A percentile compares a stretch with the other conserved stretches of the same genome.
phyloP scores from a whole-genome alignment of 2,888 invertebrate species.

The Macaria liturata region DNA sequence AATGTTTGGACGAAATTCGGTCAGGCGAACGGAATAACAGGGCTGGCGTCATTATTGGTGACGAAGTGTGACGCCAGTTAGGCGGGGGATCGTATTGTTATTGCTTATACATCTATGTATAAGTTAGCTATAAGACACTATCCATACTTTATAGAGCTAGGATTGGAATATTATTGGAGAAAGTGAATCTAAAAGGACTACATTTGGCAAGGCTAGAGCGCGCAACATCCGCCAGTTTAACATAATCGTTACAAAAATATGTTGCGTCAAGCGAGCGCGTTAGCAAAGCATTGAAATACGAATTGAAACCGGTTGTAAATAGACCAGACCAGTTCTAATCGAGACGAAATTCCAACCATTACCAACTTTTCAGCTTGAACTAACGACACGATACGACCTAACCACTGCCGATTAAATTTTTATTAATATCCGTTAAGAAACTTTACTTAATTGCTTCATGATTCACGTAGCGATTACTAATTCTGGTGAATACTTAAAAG shows the following conservation, averaged over 20 bases:
- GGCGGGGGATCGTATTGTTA: constrained; percentile 10
- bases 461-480: constrained; percentile 17
- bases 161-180: constrained; percentile 6
- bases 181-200: constrained; percentile 43
- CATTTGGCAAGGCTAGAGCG: constrained; percentile 38
- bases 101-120: neutral
- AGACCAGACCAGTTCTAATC: constrained; percentile 35
- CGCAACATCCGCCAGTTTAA: constrained; percentile 44
- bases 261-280: constrained; percentile 36
- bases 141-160: neutral
- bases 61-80: constrained; percentile 26
- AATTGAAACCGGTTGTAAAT: constrained; percentile 35
- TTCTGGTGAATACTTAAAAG: constrained; percentile 3
- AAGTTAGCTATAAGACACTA: neutral
- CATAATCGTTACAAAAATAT: constrained; percentile 38
- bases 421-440: constrained; percentile 15
- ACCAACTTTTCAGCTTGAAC: constrained; percentile 2
- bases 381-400: constrained; percentile 1
- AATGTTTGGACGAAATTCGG: constrained; percentile 37
- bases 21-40: constrained; percentile 35
- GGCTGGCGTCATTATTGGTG: constrained; percentile 33
- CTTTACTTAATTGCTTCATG: constrained; percentile 8
- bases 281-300: constrained; percentile 38
- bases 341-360: constrained; percentile 13
- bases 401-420: constrained; percentile 3